Evolutionary conservation across 2,113 vertebrate species (phyloP).

Genomic region (Hemiprocne comata): DNA sequence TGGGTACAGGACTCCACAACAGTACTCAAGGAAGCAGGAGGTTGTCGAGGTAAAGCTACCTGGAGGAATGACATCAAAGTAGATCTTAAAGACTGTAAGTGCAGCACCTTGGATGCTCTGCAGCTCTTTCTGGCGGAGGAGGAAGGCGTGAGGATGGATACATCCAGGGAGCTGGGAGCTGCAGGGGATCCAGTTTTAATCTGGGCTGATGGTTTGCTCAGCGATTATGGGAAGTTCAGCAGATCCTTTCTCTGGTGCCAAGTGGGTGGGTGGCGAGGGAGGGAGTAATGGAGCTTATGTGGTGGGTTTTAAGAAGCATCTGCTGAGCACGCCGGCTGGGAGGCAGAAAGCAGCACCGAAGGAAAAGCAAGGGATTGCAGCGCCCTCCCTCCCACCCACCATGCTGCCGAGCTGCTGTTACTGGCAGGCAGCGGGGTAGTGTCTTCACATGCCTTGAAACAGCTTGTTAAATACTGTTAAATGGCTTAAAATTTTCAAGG

Average conservation of each 20-base stretch:
- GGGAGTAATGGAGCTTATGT: rapidly evolving
- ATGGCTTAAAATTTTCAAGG: not conserved
- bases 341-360: not conserved
- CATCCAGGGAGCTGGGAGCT: rapidly evolving
- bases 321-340: rapidly evolving
- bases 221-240: not conserved
- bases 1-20: rapidly evolving
- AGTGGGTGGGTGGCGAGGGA: not conserved
- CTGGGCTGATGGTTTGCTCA: not conserved
- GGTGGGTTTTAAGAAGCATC: not conserved
- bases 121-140: not conserved
- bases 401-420: not conserved
- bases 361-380: not conserved
- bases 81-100: not conserved
- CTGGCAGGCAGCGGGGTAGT: not conserved
- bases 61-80: not conserved
- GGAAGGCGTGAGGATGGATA: not conserved
- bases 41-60: rapidly evolving
- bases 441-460: not conserved
- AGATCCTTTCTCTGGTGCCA: rapidly evolving
- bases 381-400: not conserved
- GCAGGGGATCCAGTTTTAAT: not conserved
- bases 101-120: not conserved
- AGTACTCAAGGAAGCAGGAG: not conserved
- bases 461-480: not conserved